phyloP scores from a whole-genome alignment of 2,888 invertebrate species.

The Flexamia atlantica region DNA sequence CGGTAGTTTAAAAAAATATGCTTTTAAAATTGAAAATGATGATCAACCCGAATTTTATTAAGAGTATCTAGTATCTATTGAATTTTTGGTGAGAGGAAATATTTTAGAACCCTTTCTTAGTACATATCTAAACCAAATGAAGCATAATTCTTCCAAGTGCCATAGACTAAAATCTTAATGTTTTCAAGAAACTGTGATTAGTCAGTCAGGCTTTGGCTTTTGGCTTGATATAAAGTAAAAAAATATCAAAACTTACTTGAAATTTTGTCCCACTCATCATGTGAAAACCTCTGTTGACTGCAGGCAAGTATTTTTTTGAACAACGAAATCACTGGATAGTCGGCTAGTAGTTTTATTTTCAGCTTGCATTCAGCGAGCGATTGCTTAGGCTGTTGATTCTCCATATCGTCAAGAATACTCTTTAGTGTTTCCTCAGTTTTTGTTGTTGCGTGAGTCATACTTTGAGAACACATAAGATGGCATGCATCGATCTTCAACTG shows the following conservation, averaged over 20 bases:
- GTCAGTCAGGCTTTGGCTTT: too few relatives aligned
- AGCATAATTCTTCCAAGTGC: background rate
- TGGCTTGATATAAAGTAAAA: background rate
- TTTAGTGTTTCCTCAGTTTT: background rate
- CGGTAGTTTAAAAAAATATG: too few relatives aligned
- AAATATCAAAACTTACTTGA: constrained; percentile 9
- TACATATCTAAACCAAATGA: background rate
- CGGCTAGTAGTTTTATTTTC: background rate
- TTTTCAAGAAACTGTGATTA: too few relatives aligned
- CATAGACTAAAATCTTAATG: too few relatives aligned
- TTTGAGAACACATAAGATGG: background rate
- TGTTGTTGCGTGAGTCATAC: background rate
- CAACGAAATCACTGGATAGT: background rate
- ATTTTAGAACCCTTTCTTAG: background rate
- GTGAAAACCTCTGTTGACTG: constrained; percentile 5
- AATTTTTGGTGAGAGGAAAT: too few relatives aligned
- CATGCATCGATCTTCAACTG: constrained; percentile 2
- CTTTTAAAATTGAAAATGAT: too few relatives aligned
- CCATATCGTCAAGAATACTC: background rate
- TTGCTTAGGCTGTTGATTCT: background rate
- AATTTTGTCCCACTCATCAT: constrained; percentile 26
- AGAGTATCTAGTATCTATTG: too few relatives aligned
- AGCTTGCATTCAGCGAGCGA: background rate
- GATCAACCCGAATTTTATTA: too few relatives aligned
- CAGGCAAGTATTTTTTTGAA: constrained; percentile 5